These are phyloP conservation scores for Arremon brunneinucha DNA, from an alignment of 2,797 vertebrate genomes.

Conservation along the genomic window DNA sequence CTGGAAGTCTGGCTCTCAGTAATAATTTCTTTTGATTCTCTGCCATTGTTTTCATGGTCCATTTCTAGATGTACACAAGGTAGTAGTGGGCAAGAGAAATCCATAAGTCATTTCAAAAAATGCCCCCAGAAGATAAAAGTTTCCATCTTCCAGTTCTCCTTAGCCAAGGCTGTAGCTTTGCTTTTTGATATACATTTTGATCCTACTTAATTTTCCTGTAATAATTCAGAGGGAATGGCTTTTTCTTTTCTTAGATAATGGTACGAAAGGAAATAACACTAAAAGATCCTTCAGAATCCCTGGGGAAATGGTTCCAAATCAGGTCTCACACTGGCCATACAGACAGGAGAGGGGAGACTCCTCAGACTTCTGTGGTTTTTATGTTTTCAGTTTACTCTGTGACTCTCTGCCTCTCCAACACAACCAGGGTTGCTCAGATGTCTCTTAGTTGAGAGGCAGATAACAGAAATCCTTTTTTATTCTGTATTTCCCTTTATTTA, in stretches of 20 bases:
- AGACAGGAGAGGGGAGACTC: neutral
- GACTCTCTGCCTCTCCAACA: neutral
- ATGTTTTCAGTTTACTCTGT: neutral
- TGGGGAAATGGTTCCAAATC: neutral
- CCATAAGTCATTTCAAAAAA: neutral
- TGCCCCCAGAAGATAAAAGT: neutral
- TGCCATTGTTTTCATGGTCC: neutral
- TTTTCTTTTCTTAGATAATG: neutral
- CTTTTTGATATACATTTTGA: neutral
- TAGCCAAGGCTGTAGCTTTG: neutral
- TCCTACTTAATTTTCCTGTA: neutral
- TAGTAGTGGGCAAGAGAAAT: neutral
- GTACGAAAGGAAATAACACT: neutral
- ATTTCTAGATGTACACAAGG: neutral
- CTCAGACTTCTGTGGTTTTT: neutral
- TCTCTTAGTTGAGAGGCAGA: neutral
- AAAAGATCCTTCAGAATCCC: neutral
- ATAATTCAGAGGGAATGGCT: neutral
- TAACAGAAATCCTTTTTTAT: neutral
- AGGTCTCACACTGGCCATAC: neutral
- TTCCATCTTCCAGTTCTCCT: neutral
- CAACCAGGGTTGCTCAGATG: neutral
- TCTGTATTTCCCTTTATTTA: neutral
- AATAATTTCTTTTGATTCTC: neutral
- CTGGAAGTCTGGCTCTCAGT: neutral